A percentile compares a stretch with the other conserved stretches of the same genome.
These are phyloP conservation scores for Calliscelio sp. DNA, from an alignment of 2,888 invertebrate species.

Conservation along the genomic window DNA sequence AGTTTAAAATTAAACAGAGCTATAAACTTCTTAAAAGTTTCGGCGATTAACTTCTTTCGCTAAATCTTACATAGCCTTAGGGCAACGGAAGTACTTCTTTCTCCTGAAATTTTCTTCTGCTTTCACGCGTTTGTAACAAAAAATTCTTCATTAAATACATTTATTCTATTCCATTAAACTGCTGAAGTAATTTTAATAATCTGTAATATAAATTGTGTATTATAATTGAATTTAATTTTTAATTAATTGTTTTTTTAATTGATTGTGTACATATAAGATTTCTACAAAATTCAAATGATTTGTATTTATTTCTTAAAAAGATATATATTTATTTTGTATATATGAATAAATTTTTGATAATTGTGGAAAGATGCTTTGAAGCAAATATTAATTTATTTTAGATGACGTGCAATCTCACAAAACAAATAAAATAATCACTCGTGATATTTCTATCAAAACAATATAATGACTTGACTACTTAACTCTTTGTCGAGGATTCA, in stretches of 20 bases:
- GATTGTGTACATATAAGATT: too few relatives aligned
- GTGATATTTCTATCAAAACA: conserved; percentile 51
- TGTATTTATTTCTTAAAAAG: too few relatives aligned
- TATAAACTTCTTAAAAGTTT: conserved; percentile 9
- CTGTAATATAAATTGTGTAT: too few relatives aligned
- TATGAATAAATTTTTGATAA: neutral
- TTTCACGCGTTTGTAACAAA: conserved; percentile 1
- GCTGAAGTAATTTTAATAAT: too few relatives aligned
- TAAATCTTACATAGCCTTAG: conserved; percentile 11
- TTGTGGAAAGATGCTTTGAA: neutral
- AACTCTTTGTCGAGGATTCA: conserved; percentile 48
- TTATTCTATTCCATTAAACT: too few relatives aligned
- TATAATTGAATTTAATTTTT: too few relatives aligned
- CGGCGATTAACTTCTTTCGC: conserved; percentile 18
- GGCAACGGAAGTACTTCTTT: conserved; percentile 4
- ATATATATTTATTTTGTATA: too few relatives aligned
- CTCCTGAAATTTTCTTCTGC: conserved; percentile 13
- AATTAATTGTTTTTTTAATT: too few relatives aligned
- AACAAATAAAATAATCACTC: conserved; percentile 42
- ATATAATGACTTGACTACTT: conserved; percentile 46
- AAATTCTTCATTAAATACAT: neutral
- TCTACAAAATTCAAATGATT: too few relatives aligned
- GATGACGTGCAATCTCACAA: neutral
- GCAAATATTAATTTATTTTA: conserved; percentile 5
- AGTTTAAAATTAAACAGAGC: conserved; percentile 2